Evolutionary conservation across 1,140 invertebrate species (phyloP).

Genomic region (Harpegnathos saltator): DNA sequence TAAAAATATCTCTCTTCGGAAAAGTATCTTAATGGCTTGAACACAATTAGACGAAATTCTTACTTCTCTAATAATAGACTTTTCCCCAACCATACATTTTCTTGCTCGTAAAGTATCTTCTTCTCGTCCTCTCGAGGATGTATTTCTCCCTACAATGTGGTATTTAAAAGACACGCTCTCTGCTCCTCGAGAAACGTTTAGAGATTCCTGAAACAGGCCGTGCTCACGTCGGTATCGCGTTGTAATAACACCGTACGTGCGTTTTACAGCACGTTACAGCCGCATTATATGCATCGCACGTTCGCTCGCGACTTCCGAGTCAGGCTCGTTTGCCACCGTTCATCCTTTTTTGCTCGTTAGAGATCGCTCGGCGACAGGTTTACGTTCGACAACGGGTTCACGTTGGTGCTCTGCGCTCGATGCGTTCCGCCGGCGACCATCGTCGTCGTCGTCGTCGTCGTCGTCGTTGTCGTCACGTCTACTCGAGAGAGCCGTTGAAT

Average conservation of each 20-base stretch:
- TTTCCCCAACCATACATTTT: too few relatives aligned
- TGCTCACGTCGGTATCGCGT: neutral
- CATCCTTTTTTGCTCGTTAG: conserved; percentile 53
- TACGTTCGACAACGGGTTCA: neutral
- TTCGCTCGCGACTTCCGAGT: conserved; percentile 9
- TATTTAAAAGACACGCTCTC: too few relatives aligned
- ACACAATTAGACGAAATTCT: too few relatives aligned
- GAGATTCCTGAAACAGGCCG: neutral
- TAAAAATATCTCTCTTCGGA: too few relatives aligned
- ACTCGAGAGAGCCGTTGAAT: neutral
- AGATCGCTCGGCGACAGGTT: conserved; percentile 16
- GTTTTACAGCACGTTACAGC: conserved; percentile 21
- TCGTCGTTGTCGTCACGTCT: conserved; percentile 7
- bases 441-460: conserved; percentile 6
- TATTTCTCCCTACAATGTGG: too few relatives aligned
- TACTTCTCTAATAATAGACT: too few relatives aligned
- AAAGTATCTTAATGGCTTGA: too few relatives aligned
- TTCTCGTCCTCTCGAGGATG: too few relatives aligned
- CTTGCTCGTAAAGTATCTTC: too few relatives aligned
- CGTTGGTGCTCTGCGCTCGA: neutral
- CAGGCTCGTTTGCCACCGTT: neutral
- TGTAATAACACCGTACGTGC: conserved; percentile 37
- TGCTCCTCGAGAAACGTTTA: too few relatives aligned
- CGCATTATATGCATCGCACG: conserved; percentile 18
- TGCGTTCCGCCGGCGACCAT: neutral